phyloP scores from a whole-genome alignment of 2,797 vertebrate genomes.

The Lithobates sylvaticus region DNA sequence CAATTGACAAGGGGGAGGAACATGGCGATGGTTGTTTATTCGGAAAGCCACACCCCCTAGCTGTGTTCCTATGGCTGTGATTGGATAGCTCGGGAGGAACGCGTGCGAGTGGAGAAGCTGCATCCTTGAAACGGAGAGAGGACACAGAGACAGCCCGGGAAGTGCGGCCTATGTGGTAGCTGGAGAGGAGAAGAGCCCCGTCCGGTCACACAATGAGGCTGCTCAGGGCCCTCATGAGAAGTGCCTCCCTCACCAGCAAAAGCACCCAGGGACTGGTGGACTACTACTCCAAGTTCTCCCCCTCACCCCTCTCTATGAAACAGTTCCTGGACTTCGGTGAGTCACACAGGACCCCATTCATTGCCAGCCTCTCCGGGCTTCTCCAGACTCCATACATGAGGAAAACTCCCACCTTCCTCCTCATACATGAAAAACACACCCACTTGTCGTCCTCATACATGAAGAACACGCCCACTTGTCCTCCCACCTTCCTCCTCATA shows the following conservation, averaged over 20 bases:
- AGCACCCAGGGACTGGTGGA: constrained; percentile 90
- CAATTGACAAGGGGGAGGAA: constrained; percentile 1
- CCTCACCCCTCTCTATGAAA: constrained; percentile 95
- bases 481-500: too few species aligned
- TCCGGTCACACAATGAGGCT: constrained; percentile 82
- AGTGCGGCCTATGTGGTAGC: background rate
- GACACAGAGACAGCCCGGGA: background rate
- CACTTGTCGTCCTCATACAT: too few species aligned
- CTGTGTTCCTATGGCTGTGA: background rate
- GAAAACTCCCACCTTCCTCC: too few species aligned
- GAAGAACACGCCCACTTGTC: too few species aligned
- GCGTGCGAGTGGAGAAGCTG: background rate
- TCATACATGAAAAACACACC: too few species aligned
- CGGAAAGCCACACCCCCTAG: background rate
- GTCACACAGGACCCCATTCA: constrained; percentile 43
- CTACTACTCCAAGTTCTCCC: constrained; percentile 96
- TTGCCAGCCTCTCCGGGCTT: too few species aligned
- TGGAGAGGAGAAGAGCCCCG: background rate
- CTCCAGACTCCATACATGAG: too few species aligned
- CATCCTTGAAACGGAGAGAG: constrained; percentile 34
- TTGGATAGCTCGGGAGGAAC: constrained; percentile 5
- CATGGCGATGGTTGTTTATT: constrained; percentile 40
- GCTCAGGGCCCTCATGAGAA: constrained; percentile 87
- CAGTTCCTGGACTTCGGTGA: constrained; percentile 94
- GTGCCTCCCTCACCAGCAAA: constrained; percentile 83